Evolutionary conservation across 2,797 vertebrate genomes (phyloP), one percentile per base, ranked within the genome.

Genomic region (Peromyscus aztecus): DNA sequence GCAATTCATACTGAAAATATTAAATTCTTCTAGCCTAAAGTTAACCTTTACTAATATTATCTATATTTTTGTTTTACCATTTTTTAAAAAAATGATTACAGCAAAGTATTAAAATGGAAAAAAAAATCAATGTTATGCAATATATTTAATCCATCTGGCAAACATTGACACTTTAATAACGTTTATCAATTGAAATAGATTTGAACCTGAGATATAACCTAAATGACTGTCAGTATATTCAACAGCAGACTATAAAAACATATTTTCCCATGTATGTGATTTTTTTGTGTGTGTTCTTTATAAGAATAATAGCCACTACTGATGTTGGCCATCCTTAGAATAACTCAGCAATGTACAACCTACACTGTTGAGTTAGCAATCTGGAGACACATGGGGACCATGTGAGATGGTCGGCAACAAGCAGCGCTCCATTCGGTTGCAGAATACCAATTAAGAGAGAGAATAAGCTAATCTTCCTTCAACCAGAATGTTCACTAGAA

Each of bases 391-490:
- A 98, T 98, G 98, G 98, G 97, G 84, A 98, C 98, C 89, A 96
- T 96, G 97, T 97, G 97, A 98, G 90, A 86, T 97, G 98, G 98
- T 97, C 98, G 98, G 98, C 96, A 97, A 97, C 97, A 97, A 97
- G 77, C 94, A 97, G 82, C 96, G 94, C 97, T 98, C 97, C 95
- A 98, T 98, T 98, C 96, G 86, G 94, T 83, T 95, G 97, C 96
- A 95, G 96, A 97, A 97, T 98, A 98, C 97, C 97, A 98, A 98
- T 98, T 98, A 98, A 98, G 94, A 91, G 90, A 96, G 94, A 98
- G 71, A 98, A 76, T 55, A 97, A 83, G 96, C 97, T 98, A 98
- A 98, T 98, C 46, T 91, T 96, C 94, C 67, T 95, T 96, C 71
- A 97, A 93, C 95, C 91, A 97, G 98, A 97, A 96, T 97, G 96